Base-by-base conservation (phyloP, 2,888 invertebrate genomes). In the Metopia argyrocephala region DNA sequence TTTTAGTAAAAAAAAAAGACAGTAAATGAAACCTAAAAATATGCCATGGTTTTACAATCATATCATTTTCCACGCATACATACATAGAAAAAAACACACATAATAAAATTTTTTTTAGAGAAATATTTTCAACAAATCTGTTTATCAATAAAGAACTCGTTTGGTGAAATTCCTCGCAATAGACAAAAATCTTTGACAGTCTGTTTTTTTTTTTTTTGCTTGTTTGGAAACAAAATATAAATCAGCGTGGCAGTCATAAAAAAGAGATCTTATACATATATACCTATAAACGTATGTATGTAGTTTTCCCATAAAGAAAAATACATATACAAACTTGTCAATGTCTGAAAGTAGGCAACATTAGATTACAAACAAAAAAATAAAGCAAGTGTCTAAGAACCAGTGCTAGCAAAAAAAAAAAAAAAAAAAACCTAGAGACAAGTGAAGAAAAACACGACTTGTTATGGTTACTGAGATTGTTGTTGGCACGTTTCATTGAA, bases 261-360 rank as follows among this genome's bases (percentile, higher is more conserved):
- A 70, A 73, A 66, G 21, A 31, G 27, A 12, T 64, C 12, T 59
- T 38, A n/a, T 48, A 38, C 38, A 38, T 38, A 38, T 38, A 38
- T 12, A 38, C 31, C 31, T n/a, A 15, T 38, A 38, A 12, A 38
- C 38, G 7, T 50, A n/a, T 5, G 56, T 46, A 46, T 21, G n/a
- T n/a, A n/a, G n/a, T n/a, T n/a, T n/a, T n/a, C n/a, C n/a, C n/a
- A 61, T 20, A 66, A 74, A 57, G 27, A 59, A 65, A 69, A 57
- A 70, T n/a, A n/a, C n/a, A 69, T 23, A 69, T 56, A 71, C 23
- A 48, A 62, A 50, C 57, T 76, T 76, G 76, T 78, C 78, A 78
- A 78, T 78, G 78, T 78, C 78, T 81, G 75, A 81, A 81, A 75
- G 74, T 62, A 81, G 70, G 78, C 78, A 78, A 81, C 70, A 71